Conservation (phyloP, 2,888 invertebrate genomes). For the Lasioglossum marginatum region DNA sequence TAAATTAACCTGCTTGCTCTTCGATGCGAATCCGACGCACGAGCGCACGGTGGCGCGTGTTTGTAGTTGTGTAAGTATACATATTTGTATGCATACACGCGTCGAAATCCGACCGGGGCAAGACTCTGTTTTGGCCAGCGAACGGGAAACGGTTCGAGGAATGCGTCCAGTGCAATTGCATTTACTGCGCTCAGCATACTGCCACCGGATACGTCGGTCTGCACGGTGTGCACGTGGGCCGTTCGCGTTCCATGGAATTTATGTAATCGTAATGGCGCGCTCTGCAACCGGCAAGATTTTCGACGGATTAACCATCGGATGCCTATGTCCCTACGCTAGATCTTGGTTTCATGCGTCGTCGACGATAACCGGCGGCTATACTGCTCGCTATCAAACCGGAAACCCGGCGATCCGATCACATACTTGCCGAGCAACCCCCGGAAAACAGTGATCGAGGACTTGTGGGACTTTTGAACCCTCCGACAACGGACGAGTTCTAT, state of each 20-base stretch:
- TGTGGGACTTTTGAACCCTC: background rate
- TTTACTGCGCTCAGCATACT: slow-evolving; percentile 17
- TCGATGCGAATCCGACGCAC: slow-evolving; percentile 14
- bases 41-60: background rate
- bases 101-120: slow-evolving; percentile 10
- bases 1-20: slow-evolving; percentile 18
- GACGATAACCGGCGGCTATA: background rate
- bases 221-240: slow-evolving; percentile 2
- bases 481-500: too few relatives aligned
- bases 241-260: slow-evolving; percentile 10
- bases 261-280: slow-evolving; percentile 16
- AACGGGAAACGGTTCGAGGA: slow-evolving; percentile 26
- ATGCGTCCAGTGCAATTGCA: slow-evolving; percentile 34
- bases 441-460: background rate
- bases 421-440: background rate
- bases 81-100: background rate
- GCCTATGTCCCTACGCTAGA: background rate
- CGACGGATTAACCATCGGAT: slow-evolving; percentile 17
- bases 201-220: background rate
- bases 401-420: background rate
- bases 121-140: slow-evolving; percentile 23
- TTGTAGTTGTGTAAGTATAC: background rate
- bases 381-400: background rate
- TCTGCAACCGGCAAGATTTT: slow-evolving; percentile 7
- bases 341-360: slow-evolving; percentile 17